Base-by-base conservation (phyloP, 2,797 vertebrate genomes). In the Lagocephalus sceleratus region DNA sequence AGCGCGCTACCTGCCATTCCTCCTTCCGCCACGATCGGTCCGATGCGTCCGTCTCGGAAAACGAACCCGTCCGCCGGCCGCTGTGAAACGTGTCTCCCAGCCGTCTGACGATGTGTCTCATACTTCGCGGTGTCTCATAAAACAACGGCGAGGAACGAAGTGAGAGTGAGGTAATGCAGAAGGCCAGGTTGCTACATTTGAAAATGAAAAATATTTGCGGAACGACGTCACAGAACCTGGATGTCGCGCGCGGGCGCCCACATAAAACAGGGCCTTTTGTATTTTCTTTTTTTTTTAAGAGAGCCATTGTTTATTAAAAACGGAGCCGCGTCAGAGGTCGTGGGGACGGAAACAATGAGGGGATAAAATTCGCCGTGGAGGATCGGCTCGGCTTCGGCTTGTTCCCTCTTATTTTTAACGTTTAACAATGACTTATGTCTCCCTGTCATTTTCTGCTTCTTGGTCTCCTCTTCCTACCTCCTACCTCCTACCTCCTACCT, bases 311-410 rank as follows among this genome's bases (percentile, higher is more conserved):
- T 35, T 35, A 35, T 35, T 14, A 35, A 35, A 35, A 35, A 3
- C 12, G 14, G 11, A 35, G 32, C 32, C 14, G 32, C 32, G 14
- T 35, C 5, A 35, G 11, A 35, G 32, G 1, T 29, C 29, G 3
- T 11, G 29, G 5, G 11, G 29, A 25, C 1, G 8, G 26, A 29
- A 29, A 35, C 32, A 3, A 35, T 14, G 32, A 35, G 4, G 9
- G 12, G 4, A 35, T 14, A 54, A 57, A 25, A 72, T 8, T 56
- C 26, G 15, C 50, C 48, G 54, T 69, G 63, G 47, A 11, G 47
- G 54, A 75, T 76, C 42, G 68, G 52, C 42, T 9, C 47, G 66
- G 68, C 51, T 2, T 29, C 26, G 26, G 26, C n/a, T n/a, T n/a
- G n/a, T n/a, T n/a, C n/a, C n/a, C 32, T 14, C 3, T 35, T 2